Conservation (phyloP, 2,113 vertebrate species). For the Mus spicilegus region DNA sequence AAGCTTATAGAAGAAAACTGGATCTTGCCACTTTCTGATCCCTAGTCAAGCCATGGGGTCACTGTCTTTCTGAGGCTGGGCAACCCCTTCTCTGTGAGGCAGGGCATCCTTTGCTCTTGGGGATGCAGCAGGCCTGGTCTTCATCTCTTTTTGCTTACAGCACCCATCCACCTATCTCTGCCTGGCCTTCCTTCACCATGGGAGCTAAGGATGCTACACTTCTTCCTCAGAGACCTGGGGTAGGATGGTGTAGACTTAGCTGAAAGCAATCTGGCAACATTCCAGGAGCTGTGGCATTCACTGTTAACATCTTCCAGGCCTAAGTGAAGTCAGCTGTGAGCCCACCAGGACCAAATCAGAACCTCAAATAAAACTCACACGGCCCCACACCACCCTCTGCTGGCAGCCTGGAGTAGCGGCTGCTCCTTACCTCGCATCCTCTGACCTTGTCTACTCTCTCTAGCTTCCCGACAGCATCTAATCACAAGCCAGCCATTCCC, state of each 20-base stretch:
- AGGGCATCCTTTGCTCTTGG: neutral
- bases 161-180: neutral
- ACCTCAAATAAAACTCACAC: fast-evolving
- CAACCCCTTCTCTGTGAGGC: neutral
- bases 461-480: no score
- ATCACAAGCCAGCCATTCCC: neutral
- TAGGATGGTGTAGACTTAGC: neutral
- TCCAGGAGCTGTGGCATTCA: neutral
- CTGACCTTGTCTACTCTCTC: fast-evolving
- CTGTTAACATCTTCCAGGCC: neutral
- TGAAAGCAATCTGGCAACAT: neutral
- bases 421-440: fast-evolving
- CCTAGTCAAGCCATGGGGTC: no score
- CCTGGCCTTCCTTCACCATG: neutral
- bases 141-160: neutral
- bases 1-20: neutral
- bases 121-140: neutral
- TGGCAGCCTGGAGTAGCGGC: fast-evolving
- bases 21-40: neutral
- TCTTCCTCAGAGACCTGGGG: neutral
- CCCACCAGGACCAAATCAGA: no score
- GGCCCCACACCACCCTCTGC: neutral
- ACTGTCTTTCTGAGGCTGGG: neutral
- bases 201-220: neutral
- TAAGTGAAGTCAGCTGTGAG: neutral